phyloP scores from a whole-genome alignment of 2,888 invertebrate species.

The Lepidocyrtinus sp. region DNA sequence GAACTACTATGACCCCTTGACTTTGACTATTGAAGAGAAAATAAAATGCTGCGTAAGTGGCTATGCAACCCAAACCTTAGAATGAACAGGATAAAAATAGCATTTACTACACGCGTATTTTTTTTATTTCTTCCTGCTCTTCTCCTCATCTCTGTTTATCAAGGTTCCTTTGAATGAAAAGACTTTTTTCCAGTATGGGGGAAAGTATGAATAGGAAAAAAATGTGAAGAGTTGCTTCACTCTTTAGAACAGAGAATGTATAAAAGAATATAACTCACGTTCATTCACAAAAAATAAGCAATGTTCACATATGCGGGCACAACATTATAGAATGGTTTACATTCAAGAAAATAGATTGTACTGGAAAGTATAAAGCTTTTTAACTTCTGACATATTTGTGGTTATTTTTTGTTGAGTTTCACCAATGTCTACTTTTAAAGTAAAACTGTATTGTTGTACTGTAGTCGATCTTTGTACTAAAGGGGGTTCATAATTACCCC shows the following conservation, averaged over 20 bases:
- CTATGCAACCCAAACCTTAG: not conserved
- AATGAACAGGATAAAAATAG: not conserved
- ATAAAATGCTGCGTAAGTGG: not conserved
- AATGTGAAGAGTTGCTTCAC: not conserved
- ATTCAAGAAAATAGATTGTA: not conserved
- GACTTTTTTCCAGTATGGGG: not conserved
- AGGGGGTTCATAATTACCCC: too few species aligned
- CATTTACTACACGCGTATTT: not conserved
- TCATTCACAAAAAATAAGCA: not conserved
- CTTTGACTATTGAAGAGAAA: not conserved
- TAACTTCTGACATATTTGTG: conserved; percentile 58
- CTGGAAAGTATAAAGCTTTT: not conserved
- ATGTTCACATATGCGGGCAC: not conserved
- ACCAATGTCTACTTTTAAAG: too few species aligned
- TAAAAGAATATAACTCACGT: not conserved
- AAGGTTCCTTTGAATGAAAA: not conserved
- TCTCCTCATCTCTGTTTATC: not conserved
- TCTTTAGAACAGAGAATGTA: too few species aligned
- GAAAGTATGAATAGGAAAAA: not conserved
- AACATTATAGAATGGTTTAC: not conserved
- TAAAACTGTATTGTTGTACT: too few species aligned
- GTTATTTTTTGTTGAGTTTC: conserved; percentile 58
- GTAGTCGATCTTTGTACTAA: too few species aligned
- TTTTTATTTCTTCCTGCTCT: not conserved
- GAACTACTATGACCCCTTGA: not conserved